Base-by-base conservation (phyloP, 2,113 vertebrate genomes). In the Gallinago undulata region DNA sequence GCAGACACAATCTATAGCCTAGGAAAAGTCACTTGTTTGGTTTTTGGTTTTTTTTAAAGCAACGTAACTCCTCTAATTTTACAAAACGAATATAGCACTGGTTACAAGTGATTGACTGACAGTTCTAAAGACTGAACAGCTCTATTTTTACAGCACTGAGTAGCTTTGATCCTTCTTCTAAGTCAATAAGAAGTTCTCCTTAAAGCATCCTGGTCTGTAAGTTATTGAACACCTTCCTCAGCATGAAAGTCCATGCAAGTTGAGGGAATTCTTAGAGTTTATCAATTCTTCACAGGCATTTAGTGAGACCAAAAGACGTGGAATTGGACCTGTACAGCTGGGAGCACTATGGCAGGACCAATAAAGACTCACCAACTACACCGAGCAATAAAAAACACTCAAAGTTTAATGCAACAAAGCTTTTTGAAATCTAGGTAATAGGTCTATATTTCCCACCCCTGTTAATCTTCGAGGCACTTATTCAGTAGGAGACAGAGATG, bases 81-180 rank as follows among this genome's bases (percentile, higher is more conserved):
- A n/a, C 28, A 47, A 82, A 78, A 81, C 30, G 3, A 91, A 78
- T 47, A 77, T 27, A 41, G 39, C n/a, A 56, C 43, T 45, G 13
- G 51, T 84, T 84, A 84, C 2, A 7, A 84, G 76, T 4, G 21
- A 87, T 18, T 86, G 92, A 84, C 31, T 85, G 90, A 77, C 86
- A 91, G 57, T 41, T 79, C 56, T 79, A 16, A 70, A 74, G 72
- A 85, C 14, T 59, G 33, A 91, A 48, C 41, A 66, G 47, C 31
- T 95, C 68, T 89, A 67, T 81, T 96, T 95, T 94, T 83, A 90
- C 62, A 93, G 39, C 78, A 73, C 48, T 57, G 45, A 86, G 62
- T 37, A 80, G 48, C 48, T 69, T 4, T 43, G 48, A 92, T 69
- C 57, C 30, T 86, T 67, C 41, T 75, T 83, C 30, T 53, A 79